phyloP scores from a whole-genome alignment of 1,140 invertebrate genomes.

The Drosophila ficusphila region DNA sequence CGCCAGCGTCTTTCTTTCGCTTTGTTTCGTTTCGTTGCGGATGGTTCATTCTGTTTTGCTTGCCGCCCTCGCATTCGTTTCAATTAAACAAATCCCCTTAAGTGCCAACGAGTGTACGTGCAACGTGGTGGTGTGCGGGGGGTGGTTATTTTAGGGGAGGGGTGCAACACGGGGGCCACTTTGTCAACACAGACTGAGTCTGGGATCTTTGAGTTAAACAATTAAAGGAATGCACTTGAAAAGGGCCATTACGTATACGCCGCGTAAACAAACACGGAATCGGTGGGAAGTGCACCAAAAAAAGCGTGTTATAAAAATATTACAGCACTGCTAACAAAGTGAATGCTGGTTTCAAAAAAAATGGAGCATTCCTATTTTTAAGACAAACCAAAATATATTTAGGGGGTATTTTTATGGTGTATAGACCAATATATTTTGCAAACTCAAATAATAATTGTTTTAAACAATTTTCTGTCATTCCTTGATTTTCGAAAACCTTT shows the following conservation, averaged over 20 bases:
- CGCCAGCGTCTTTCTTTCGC: slow-evolving; percentile 39
- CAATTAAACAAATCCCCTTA: slow-evolving; percentile 83
- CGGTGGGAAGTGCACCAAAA: neutral
- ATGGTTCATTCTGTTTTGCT: slow-evolving; percentile 35
- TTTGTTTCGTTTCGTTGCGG: slow-evolving; percentile 43
- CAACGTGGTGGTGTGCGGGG: neutral
- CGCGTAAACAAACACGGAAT: slow-evolving; percentile 47
- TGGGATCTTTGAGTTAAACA: slow-evolving; percentile 66
- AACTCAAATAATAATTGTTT: too few relatives aligned
- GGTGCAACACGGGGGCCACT: slow-evolving; percentile 46
- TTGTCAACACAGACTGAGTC: slow-evolving; percentile 74
- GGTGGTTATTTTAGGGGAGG: neutral
- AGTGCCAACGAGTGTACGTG: slow-evolving; percentile 79
- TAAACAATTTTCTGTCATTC: too few relatives aligned
- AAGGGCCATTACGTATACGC: slow-evolving; percentile 65
- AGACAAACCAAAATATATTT: too few relatives aligned
- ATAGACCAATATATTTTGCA: too few relatives aligned
- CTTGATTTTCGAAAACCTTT: too few relatives aligned
- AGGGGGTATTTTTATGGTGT: too few relatives aligned
- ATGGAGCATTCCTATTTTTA: too few relatives aligned
- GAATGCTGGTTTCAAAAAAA: too few relatives aligned
- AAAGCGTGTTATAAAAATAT: neutral
- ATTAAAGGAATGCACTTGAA: slow-evolving; percentile 77
- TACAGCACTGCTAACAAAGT: neutral
- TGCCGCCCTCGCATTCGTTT: slow-evolving; percentile 64